phyloP scores from a whole-genome alignment of 37 sponge, comb jelly and placozoan genomes.

The Crambe crambe region DNA sequence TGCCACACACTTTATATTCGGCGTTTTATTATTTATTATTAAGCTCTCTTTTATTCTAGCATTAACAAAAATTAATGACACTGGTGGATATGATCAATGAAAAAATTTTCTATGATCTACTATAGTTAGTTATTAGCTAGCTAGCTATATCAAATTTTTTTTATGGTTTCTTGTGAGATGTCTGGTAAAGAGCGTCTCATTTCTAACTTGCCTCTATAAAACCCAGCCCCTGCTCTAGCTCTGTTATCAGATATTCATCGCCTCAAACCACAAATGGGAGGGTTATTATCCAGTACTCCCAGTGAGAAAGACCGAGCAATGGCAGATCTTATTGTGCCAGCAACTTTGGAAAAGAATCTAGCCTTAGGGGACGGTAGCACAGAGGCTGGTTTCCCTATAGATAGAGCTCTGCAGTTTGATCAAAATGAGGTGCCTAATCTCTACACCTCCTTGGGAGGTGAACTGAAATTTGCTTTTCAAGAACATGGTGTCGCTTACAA shows the following conservation, averaged over 20 bases:
- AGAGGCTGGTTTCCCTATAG: constrained; percentile 11
- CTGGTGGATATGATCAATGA: neutral
- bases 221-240: no score
- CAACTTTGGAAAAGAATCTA: constrained; percentile 49
- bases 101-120: neutral
- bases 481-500: constrained; percentile 82
- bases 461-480: constrained; percentile 19
- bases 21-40: neutral
- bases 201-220: no score
- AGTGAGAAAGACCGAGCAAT: no score
- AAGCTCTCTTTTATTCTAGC: no score
- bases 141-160: neutral
- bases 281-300: no score
- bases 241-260: no score
- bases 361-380: constrained; percentile 42
- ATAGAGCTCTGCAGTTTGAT: constrained; percentile 28
- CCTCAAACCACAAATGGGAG: no score
- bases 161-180: neutral
- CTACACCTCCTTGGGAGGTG: neutral
- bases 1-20: neutral
- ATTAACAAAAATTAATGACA: neutral
- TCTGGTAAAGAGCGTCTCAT: no score
- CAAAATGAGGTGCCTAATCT: constrained; percentile 36
- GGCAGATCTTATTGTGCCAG: constrained; percentile 32
- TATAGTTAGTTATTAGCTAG: neutral